A percentile compares a stretch with the other conserved stretches of the same genome.
phyloP scores from a whole-genome alignment of 2,888 invertebrate genomes.

The Andrena flavipes region DNA sequence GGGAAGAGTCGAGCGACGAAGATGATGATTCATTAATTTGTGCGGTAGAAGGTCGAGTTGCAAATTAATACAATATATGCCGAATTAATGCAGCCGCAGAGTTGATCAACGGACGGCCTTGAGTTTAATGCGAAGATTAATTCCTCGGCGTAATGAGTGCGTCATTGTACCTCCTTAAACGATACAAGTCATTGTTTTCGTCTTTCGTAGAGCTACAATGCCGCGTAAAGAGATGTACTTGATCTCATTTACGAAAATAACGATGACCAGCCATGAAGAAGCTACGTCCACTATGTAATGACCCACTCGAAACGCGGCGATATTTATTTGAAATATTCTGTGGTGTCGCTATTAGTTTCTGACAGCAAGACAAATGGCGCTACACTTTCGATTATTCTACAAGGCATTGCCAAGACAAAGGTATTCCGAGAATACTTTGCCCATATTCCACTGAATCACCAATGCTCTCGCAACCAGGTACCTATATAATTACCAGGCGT shows the following conservation, averaged over 20 bases:
- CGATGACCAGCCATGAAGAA: background rate
- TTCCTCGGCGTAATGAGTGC: conserved; percentile 1
- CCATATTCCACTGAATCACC: background rate
- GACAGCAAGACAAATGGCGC: background rate
- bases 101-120: background rate
- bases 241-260: conserved; percentile 9
- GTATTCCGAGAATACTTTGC: background rate
- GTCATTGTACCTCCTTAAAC: background rate
- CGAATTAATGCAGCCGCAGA: background rate
- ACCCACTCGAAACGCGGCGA: background rate
- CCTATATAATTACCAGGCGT: conserved; percentile 38
- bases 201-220: background rate
- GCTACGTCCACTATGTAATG: background rate
- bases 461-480: background rate
- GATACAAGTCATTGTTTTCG: background rate
- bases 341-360: background rate
- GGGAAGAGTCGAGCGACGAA: background rate
- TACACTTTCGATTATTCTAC: too few relatives aligned
- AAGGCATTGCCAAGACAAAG: background rate
- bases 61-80: conserved; percentile 1
- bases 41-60: too few relatives aligned
- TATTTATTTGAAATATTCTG: conserved; percentile 1
- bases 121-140: background rate
- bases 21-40: background rate
- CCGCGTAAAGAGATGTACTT: conserved; percentile 2